Conservation (phyloP, 2,113 vertebrate species). For the Plectropomus leopardus region DNA sequence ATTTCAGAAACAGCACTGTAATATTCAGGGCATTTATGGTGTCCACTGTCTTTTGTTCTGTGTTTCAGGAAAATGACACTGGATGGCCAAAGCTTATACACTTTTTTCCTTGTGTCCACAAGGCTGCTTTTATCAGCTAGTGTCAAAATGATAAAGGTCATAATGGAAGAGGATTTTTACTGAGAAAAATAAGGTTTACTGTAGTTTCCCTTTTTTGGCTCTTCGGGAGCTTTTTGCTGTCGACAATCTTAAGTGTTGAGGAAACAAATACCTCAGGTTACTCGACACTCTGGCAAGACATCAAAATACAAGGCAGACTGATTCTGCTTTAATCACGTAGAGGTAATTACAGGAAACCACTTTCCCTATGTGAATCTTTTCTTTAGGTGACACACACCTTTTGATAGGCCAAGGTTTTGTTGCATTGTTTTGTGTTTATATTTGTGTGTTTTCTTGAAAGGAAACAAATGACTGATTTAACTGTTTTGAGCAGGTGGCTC, state of each 20-base stretch:
- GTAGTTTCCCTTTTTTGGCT: slow-evolving; percentile 29
- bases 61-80: slow-evolving; percentile 13
- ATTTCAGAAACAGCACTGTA: slow-evolving; percentile 31
- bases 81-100: background rate
- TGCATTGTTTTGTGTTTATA: slow-evolving; percentile 33
- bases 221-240: slow-evolving; percentile 56
- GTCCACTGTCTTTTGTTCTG: slow-evolving; percentile 16
- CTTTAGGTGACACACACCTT: slow-evolving; percentile 39
- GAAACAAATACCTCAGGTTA: slow-evolving; percentile 59
- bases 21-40: slow-evolving; percentile 57
- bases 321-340: slow-evolving; percentile 19
- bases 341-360: slow-evolving; percentile 36
- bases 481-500: slow-evolving; percentile 21
- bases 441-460: slow-evolving; percentile 40
- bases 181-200: background rate
- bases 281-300: slow-evolving; percentile 32
- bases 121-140: slow-evolving; percentile 4
- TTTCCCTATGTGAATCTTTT: slow-evolving; percentile 24
- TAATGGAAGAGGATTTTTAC: background rate
- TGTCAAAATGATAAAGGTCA: slow-evolving; percentile 31
- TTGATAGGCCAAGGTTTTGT: slow-evolving; percentile 16
- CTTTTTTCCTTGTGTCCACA: background rate
- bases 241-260: slow-evolving; percentile 74
- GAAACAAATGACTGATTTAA: background rate
- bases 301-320: slow-evolving; percentile 8